Base-by-base conservation (phyloP, 1,140 invertebrate genomes). In the Ips typographus region DNA sequence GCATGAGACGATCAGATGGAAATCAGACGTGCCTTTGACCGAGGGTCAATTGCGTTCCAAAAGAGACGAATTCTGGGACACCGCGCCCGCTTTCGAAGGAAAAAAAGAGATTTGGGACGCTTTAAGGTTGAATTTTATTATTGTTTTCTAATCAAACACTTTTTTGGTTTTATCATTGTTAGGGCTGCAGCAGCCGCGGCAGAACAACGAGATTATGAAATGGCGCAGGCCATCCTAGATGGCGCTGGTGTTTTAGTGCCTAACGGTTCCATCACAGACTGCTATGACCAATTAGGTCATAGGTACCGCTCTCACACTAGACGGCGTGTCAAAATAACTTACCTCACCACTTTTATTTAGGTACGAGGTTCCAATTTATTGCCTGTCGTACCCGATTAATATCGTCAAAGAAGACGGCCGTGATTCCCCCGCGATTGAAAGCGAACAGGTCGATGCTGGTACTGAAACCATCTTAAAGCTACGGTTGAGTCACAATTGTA, bases 51-150 rank as follows among this genome's bases (percentile, higher is more conserved):
- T 98, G 47, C 83, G 92, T 57, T 95, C 93, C 77, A 98, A 98
- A 81, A 83, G 95, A 71, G 95, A 98, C 85, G 95, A 98, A 83
- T 98, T 98, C 82, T 98, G 95, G 96, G 95, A 98, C 75, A 98
- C 96, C 1, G 95, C 96, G 7, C 95, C 95, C 47, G 95, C 95
- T 1, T 98, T 98, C 82, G 95, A 98, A 77, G 95, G 96, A 6
- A 86, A 94, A n/a, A 96, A 96, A 81, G 95, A 98, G 83, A 98
- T 98, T 72, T 98, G 96, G 96, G 95, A 97, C 84, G 96, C 96
- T 6, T 82, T 98, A 56, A 89, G 94, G 72, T 57, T 42, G 37
- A 36, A 41, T 5, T 47, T 47, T n/a, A 4, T 47, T 47, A 5
- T 5, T n/a, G 44, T 5, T 5, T 6, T 53, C 52, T 6, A n/a